These are phyloP conservation scores for Istiophorus platypterus DNA, from an alignment of 2,113 vertebrate species.

Conservation along the genomic window DNA sequence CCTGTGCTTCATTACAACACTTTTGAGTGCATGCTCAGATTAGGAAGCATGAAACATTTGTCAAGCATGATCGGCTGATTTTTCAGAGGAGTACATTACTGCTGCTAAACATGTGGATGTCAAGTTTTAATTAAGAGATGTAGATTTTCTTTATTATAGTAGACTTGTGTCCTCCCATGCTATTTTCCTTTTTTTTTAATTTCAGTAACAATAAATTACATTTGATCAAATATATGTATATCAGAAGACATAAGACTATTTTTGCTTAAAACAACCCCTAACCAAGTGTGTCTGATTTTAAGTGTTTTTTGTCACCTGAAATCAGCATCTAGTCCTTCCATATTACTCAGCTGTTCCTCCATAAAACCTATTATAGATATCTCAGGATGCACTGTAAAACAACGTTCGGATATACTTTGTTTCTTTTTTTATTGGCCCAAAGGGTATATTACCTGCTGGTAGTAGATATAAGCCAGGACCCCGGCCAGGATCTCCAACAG, in stretches of 20 bases:
- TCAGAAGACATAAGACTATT: neutral
- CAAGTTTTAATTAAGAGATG: neutral
- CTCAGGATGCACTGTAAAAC: neutral
- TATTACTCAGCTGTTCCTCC: neutral
- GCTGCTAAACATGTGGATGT: conserved; percentile 1
- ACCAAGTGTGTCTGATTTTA: neutral
- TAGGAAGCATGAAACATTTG: conserved; percentile 10
- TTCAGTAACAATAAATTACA: neutral
- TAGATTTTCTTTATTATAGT: neutral
- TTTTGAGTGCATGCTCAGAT: conserved; percentile 15
- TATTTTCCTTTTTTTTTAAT: neutral
- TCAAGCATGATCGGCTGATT: conserved; percentile 7
- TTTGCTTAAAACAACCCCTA: neutral
- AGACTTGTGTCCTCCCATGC: neutral
- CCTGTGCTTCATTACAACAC: conserved; percentile 20
- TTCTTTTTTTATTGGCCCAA: neutral
- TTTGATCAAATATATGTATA: neutral
- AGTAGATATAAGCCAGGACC: conserved; percentile 95
- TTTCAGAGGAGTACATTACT: neutral
- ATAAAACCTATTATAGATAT: neutral
- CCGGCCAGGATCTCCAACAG: conserved; percentile 96
- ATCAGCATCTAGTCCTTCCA: conserved; percentile 4
- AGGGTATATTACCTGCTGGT: conserved; percentile 91
- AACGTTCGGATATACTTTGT: neutral
- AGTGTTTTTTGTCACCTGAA: neutral